Base-by-base conservation (phyloP, 2,797 vertebrate species). In the Cossypha dichroa region DNA sequence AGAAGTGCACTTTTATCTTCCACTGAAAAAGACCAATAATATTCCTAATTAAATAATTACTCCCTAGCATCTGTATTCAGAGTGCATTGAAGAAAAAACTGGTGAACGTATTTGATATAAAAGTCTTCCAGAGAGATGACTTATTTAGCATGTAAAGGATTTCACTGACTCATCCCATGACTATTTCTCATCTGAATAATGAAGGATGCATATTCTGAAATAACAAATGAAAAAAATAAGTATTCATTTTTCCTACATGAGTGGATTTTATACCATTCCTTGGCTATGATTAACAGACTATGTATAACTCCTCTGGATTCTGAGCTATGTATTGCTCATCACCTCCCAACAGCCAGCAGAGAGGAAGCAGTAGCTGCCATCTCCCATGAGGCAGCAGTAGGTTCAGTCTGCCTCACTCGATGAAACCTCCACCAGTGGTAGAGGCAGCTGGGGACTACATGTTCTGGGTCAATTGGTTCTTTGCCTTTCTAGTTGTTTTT, bases 41-140 rank as follows among this genome's bases (percentile, higher is more conserved):
- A 58, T 56, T 91, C 51, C 88, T 90, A 90, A 94, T 96, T 94
- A 94, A 78, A 88, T 95, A 90, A 83, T 68, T 90, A 33, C 6
- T 46, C 48, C 23, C 84, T 63, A 68, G 21, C 17, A 88, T 92
- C 51, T 60, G 60, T 16, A 45, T 72, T 74, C 29, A 78, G 52
- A 52, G 3, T 36, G 52, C 8, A 38, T 52, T 88, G 12, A 85
- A 88, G 23, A 88, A 92, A 88, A 88, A 43, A 1, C 3, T 59
- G 18, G 40, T 40, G 19, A 74, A 54, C 0, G 1, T n/a, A 43
- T 66, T 26, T 62, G 10, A 36, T 78, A 6, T 48, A 78, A 85
- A 91, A 75, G 12, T 84, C 55, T 78, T 55, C 28, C 7, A 55
- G 75, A 75, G 3, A 25, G 16, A 31, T 45, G 3, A 10, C 9